phyloP scores from a whole-genome alignment of 2,113 vertebrate genomes.

The Tylochromis polylepis region DNA sequence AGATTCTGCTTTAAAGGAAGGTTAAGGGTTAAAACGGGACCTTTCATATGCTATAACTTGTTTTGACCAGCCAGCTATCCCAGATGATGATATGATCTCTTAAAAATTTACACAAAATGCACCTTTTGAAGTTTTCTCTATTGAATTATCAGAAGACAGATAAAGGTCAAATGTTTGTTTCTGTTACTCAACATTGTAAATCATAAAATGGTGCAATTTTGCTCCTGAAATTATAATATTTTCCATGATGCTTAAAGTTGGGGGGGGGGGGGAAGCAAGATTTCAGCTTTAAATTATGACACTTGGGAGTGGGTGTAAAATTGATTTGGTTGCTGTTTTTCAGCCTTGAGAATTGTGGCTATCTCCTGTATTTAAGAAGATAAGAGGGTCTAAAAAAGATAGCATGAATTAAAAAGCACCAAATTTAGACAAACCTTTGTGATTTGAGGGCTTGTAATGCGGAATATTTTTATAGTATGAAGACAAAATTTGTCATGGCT shows the following conservation, averaged over 20 bases:
- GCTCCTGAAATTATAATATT: background rate
- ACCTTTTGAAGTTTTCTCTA: background rate
- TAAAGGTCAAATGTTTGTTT: background rate
- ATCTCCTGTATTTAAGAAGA: background rate
- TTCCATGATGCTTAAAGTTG: background rate
- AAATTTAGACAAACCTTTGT: background rate
- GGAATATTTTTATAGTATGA: background rate
- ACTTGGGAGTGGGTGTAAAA: background rate
- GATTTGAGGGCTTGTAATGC: background rate
- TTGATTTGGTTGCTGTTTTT: background rate
- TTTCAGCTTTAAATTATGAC: background rate
- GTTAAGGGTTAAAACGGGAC: background rate
- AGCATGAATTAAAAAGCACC: background rate
- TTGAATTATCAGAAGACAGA: background rate
- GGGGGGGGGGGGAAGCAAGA: background rate
- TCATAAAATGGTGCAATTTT: background rate
- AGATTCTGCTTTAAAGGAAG: background rate
- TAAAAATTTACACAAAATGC: background rate
- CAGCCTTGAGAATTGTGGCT: background rate
- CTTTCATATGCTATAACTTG: background rate
- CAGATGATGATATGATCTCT: background rate
- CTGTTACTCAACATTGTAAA: background rate
- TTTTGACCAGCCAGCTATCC: background rate
- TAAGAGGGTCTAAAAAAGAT: background rate
- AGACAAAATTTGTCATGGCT: background rate